Percentiles rank a stretch among this genome's conserved stretches.
Evolutionary conservation across 1,140 invertebrate species (phyloP).

Genomic region (Papilio dardanus): DNA sequence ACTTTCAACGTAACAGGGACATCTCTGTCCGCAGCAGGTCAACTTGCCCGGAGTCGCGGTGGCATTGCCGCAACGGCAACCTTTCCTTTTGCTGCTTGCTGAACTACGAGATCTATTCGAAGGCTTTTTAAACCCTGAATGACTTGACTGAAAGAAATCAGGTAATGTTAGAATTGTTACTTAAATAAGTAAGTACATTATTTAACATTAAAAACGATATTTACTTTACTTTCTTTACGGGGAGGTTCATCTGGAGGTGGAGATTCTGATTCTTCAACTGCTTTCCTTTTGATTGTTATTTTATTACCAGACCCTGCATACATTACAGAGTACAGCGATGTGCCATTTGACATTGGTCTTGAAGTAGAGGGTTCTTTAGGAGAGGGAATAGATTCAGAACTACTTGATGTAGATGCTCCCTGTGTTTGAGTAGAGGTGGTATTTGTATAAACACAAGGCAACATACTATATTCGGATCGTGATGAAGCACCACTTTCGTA

Average conservation of each 20-base stretch:
- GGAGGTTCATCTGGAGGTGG: slow-evolving; percentile 52
- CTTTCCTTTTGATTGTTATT: slow-evolving; percentile 91
- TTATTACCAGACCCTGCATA: slow-evolving; percentile 90
- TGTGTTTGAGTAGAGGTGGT: slow-evolving; percentile 86
- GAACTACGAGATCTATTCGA: slow-evolving; percentile 77
- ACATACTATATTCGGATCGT: slow-evolving; percentile 87
- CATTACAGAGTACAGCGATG: slow-evolving; percentile 90
- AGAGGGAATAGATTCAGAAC: slow-evolving; percentile 64
- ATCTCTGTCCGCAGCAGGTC: slow-evolving; percentile 95
- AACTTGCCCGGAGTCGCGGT: slow-evolving; percentile 93
- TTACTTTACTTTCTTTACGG: slow-evolving; percentile 69
- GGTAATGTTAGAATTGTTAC: slow-evolving; percentile 21
- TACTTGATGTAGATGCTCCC: slow-evolving; percentile 69
- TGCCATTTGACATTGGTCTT: slow-evolving; percentile 85
- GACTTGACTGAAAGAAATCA: too few species aligned
- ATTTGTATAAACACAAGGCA: slow-evolving; percentile 88
- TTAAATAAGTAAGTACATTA: slow-evolving; percentile 23
- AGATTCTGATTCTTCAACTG: slow-evolving; percentile 81
- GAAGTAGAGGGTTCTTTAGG: slow-evolving; percentile 79
- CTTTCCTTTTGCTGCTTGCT: slow-evolving; percentile 84
- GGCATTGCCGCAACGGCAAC: slow-evolving; percentile 95
- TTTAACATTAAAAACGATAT: slow-evolving; percentile 37
- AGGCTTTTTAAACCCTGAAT: slow-evolving; percentile 82
- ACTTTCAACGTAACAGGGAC: slow-evolving; percentile 95
- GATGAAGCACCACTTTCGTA: slow-evolving; percentile 87